Conservation (phyloP, 1,140 invertebrate species). For the Micrasema minimum region DNA sequence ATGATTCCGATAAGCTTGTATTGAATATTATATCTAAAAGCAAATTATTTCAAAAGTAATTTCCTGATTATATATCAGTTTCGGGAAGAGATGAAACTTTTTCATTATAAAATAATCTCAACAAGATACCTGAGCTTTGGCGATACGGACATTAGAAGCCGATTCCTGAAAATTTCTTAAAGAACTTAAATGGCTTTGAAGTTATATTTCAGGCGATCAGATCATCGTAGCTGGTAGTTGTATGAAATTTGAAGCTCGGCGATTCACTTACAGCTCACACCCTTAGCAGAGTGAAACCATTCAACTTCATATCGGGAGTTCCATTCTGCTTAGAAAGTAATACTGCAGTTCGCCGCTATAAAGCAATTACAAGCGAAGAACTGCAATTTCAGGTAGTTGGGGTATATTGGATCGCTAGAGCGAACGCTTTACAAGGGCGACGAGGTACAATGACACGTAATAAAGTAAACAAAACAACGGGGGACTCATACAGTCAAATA, state of each 20-base stretch:
- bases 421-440: too few relatives aligned
- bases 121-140: slow-evolving; percentile 4
- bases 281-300: slow-evolving; percentile 15
- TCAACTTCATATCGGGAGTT: slow-evolving; percentile 6
- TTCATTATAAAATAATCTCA: neutral
- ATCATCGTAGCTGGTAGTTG: slow-evolving; percentile 1
- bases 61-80: too few relatives aligned
- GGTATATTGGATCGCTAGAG: too few relatives aligned
- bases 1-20: too few relatives aligned
- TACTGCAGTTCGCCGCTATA: neutral
- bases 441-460: too few relatives aligned
- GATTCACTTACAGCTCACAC: slow-evolving; percentile 15
- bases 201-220: slow-evolving; percentile 22
- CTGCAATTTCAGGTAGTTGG: too few relatives aligned
- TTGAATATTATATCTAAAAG: too few relatives aligned
- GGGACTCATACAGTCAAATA: too few relatives aligned
- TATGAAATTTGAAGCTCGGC: slow-evolving; percentile 23
- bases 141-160: slow-evolving; percentile 23
- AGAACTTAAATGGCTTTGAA: slow-evolving; percentile 32
- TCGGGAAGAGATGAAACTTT: too few relatives aligned
- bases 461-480: too few relatives aligned
- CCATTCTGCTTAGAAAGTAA: neutral
- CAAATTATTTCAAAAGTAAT: too few relatives aligned
- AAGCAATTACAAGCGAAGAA: neutral
- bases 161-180: slow-evolving; percentile 3